These are phyloP conservation scores for Temnothorax curvispinosus DNA, from an alignment of 1,140 invertebrate genomes.

Conservation along the genomic window DNA sequence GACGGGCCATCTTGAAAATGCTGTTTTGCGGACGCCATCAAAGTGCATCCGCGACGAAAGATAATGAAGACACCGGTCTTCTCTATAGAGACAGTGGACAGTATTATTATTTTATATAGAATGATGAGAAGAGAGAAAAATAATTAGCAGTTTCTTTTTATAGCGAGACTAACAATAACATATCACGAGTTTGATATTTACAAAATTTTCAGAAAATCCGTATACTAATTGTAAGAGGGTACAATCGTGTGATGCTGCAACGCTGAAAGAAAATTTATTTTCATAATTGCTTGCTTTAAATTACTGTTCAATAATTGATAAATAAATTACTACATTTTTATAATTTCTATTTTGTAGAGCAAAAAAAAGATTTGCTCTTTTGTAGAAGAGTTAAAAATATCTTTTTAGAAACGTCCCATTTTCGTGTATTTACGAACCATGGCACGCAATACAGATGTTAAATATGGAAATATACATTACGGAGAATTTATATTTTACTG, in stretches of 20 bases:
- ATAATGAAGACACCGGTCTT: not conserved
- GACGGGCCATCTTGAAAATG: constrained; percentile 16
- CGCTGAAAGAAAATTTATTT: no score
- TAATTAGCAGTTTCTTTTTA: not conserved
- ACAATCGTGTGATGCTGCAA: not conserved
- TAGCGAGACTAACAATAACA: not conserved
- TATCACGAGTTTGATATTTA: not conserved
- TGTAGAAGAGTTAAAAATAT: no score
- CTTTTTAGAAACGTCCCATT: not conserved
- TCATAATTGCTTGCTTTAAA: no score
- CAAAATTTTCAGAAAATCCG: not conserved
- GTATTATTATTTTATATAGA: not conserved
- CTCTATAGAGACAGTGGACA: not conserved
- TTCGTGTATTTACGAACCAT: not conserved
- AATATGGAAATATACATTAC: not conserved
- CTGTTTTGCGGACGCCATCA: constrained; percentile 11
- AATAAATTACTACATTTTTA: no score
- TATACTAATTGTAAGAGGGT: not conserved
- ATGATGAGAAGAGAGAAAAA: not conserved
- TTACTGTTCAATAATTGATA: no score
- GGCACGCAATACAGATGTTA: not conserved
- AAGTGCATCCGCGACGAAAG: not conserved
- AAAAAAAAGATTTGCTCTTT: not conserved
- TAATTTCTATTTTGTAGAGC: no score
- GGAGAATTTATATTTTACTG: not conserved